Evolutionary conservation across 2,113 vertebrate species (phyloP), one percentile per base, ranked within the genome.

Genomic region (Lynx canadensis): DNA sequence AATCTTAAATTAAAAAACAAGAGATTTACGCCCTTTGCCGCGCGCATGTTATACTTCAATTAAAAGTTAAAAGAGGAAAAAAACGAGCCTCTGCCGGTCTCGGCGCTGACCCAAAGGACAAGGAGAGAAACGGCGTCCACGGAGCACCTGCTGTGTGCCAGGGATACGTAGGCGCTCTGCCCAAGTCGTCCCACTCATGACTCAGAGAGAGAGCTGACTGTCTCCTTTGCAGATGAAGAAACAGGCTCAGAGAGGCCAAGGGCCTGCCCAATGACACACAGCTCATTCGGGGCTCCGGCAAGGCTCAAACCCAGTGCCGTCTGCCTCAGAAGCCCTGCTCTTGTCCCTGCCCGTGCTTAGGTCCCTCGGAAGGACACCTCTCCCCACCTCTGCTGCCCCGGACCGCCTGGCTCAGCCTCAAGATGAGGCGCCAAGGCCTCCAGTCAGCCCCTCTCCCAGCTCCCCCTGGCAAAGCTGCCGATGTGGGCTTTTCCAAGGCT

Each of bases 1-100:
- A 85, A 96, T 81, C 82, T 97, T 95, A 96, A 89, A 73, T 92
- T 84, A 81, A 69, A 85, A 94, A 97, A 89, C 71, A 81, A 78
- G 55, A 63, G 86, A 73, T 36, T 12, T 48, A 76, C 74, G 18
- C 11, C 33, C 25, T 79, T 84, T 69, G 66, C 85, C 4, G 0
- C 13, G 80, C 38, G 25, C 48, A 27, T 4, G 31, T 66, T 95
- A 80, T 33, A 50, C 69, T 84, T 85, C 81, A 84, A 71, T 73
- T 79, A 91, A 80, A 95, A 38, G 76, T 68, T 5, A n/a, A 41
- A 63, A 82, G 55, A 21, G 23, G 15, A n/a, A 27, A 8, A 38
- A 41, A 16, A 25, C 19, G 27, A 19, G 7, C 15, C 13, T 36
- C 36, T 55, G 15, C 66, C 52, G 8, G 48, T 48, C 29, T 93